Evolutionary conservation across 2,113 vertebrate species (phyloP).

Genomic region (Epinephelus fuscoguttatus): DNA sequence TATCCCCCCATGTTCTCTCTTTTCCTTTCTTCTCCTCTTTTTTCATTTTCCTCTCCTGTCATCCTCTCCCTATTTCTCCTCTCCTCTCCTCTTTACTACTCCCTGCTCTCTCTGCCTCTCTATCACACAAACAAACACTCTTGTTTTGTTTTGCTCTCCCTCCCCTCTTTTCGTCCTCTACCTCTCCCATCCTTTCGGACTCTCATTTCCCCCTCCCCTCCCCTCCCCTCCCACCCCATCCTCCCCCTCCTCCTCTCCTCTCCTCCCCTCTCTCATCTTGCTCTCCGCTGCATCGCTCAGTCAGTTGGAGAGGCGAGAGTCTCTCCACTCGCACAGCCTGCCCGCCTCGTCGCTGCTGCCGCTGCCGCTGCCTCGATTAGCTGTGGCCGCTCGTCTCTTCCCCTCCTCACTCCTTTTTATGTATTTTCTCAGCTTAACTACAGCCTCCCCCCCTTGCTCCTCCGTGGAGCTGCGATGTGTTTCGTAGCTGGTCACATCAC

Average conservation of each 20-base stretch:
- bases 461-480: conserved; percentile 53
- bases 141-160: conserved; percentile 52
- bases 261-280: conserved; percentile 57
- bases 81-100: neutral
- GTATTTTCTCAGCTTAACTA: conserved; percentile 38
- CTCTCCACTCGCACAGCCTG: conserved; percentile 72
- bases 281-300: conserved; percentile 77
- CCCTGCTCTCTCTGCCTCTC: neutral
- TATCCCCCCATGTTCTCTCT: too few relatives aligned
- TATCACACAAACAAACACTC: conserved; percentile 20
- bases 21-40: too few relatives aligned
- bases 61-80: too few relatives aligned
- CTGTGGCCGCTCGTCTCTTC: conserved; percentile 45
- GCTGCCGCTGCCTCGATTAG: conserved; percentile 40
- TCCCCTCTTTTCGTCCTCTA: conserved; percentile 41
- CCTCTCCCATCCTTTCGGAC: conserved; percentile 40
- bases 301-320: conserved; percentile 77
- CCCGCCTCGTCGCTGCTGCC: conserved; percentile 50
- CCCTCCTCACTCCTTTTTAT: conserved; percentile 25
- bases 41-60: too few relatives aligned
- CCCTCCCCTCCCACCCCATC: neutral
- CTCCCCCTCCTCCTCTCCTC: conserved; percentile 2
- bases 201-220: neutral
- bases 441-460: conserved; percentile 13
- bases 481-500: conserved; percentile 40